Percentiles rank a stretch among this genome's conserved stretches.
These are phyloP conservation scores for Dendrolimus pini DNA, from an alignment of 2,888 invertebrate genomes.

Conservation along the genomic window DNA sequence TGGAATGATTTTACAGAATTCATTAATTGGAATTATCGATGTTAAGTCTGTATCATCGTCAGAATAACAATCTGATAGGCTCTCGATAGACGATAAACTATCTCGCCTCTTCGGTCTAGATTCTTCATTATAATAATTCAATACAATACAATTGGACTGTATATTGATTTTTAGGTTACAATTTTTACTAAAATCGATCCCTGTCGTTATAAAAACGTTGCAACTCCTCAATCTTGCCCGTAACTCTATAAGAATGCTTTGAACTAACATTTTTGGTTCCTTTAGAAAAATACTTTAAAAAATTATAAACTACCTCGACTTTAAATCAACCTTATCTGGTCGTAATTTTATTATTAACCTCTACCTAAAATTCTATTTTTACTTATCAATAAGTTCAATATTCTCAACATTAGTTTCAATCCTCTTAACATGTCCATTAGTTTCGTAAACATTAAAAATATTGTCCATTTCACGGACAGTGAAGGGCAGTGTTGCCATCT, in stretches of 20 bases:
- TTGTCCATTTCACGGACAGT: slow-evolving; percentile 85
- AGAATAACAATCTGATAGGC: slow-evolving; percentile 58
- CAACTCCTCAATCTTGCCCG: slow-evolving; percentile 77
- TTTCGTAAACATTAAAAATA: slow-evolving; percentile 80
- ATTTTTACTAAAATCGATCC: slow-evolving; percentile 54
- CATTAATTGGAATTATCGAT: slow-evolving; percentile 48
- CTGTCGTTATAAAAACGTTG: slow-evolving; percentile 75
- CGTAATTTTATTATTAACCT: slow-evolving; percentile 11
- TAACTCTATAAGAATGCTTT: slow-evolving; percentile 76
- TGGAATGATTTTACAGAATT: slow-evolving; percentile 64
- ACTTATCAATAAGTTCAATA: slow-evolving; percentile 47
- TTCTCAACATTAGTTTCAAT: slow-evolving; percentile 43
- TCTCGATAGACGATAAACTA: slow-evolving; percentile 65
- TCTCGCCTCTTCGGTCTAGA: slow-evolving; percentile 40
- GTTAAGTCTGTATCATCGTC: slow-evolving; percentile 55
- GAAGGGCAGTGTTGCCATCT: slow-evolving; percentile 88
- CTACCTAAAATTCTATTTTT: slow-evolving; percentile 23
- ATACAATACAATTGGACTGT: slow-evolving; percentile 57
- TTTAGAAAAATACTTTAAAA: not conserved
- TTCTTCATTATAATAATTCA: slow-evolving; percentile 55
- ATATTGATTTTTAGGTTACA: slow-evolving; percentile 66
- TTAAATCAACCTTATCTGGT: not conserved
- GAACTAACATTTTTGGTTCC: slow-evolving; percentile 54
- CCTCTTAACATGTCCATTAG: slow-evolving; percentile 70
- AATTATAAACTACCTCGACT: not conserved